phyloP scores from a whole-genome alignment of 2,888 invertebrate species.

The Sinhomidia bicolor region DNA sequence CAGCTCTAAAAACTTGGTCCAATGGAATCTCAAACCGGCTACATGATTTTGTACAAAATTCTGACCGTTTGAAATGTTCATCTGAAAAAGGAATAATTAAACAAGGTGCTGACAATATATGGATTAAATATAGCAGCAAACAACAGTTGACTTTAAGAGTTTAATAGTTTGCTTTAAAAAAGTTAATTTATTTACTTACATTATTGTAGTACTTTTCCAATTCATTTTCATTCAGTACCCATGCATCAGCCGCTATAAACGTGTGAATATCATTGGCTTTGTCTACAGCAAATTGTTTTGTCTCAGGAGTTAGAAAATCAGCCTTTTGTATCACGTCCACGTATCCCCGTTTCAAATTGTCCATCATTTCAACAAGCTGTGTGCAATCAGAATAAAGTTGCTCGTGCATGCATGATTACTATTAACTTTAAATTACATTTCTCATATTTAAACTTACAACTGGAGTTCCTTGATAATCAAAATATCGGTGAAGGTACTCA shows the following conservation, averaged over 20 bases:
- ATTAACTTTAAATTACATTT: too few relatives aligned
- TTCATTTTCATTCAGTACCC: conserved; percentile 58
- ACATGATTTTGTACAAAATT: conserved; percentile 66
- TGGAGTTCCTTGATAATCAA: conserved; percentile 51
- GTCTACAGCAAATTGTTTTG: conserved; percentile 58
- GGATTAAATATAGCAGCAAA: too few relatives aligned
- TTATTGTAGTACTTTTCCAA: conserved; percentile 56
- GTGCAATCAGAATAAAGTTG: neutral
- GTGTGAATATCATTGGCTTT: conserved; percentile 62
- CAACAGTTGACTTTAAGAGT: neutral
- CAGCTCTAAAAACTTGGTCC: conserved; percentile 61
- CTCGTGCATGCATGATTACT: too few relatives aligned
- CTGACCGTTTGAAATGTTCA: conserved; percentile 40
- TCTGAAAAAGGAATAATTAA: too few relatives aligned
- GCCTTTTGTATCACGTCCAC: conserved; percentile 38
- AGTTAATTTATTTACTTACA: conserved; percentile 31
- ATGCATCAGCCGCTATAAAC: conserved; percentile 58
- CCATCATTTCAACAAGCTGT: conserved; percentile 60
- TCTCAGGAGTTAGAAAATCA: conserved; percentile 54
- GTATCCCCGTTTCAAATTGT: conserved; percentile 55
- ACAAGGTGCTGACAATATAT: too few relatives aligned
- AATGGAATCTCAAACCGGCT: conserved; percentile 51
- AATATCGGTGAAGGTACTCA: conserved; percentile 54
- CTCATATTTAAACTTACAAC: neutral
- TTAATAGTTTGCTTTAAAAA: too few relatives aligned